Base-by-base conservation (phyloP, 2,797 vertebrate species). In the Microctenopoma steveboyesi region DNA sequence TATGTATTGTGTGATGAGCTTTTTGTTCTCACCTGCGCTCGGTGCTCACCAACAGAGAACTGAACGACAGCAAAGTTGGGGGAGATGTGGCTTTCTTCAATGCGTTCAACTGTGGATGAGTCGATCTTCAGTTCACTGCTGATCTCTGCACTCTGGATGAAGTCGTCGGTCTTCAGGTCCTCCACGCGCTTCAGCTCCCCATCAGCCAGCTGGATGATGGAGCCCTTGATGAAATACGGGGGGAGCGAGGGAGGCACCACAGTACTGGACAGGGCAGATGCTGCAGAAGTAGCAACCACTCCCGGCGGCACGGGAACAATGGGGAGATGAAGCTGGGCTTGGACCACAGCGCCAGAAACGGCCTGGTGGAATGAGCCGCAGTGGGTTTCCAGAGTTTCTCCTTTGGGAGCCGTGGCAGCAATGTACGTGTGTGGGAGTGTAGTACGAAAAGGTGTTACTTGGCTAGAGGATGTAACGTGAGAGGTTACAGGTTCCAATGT, bases 131-230 rank as follows among this genome's bases (percentile, higher is more conserved):
- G 94, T 86, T 99, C 98, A 0, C 88, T 96, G 94, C 98, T 99
- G 46, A 99, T 97, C 90, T 99, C 98, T 0, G 98, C 98, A 0
- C 98, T 99, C 94, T 99, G 98, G 76, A 99, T 98, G 94, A 99
- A 99, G 93, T 99, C 98, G 84, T 99, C 98, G 0, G 97, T 99
- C 92, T 97, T 98, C 57, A 99, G 92, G 88, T 99, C 98, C 91
- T 99, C 98, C 69, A 99, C 98, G 2, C 96, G 96, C 87, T 99
- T 99, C 82, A 99, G 95, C 85, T 98, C 97, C 22, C 98, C 98
- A 0, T 98, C 96, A 45, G 98, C 98, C 93, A 99, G 81, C 91
- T 99, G 98, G 90, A 99, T 99, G 90, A 99, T 98, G 7, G 98
- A 99, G 85, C 98, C 98, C 94, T 97, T 98, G 91, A 96, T 94